Conservation (phyloP, 2,888 invertebrate species). For the Cactoblastis cactorum region DNA sequence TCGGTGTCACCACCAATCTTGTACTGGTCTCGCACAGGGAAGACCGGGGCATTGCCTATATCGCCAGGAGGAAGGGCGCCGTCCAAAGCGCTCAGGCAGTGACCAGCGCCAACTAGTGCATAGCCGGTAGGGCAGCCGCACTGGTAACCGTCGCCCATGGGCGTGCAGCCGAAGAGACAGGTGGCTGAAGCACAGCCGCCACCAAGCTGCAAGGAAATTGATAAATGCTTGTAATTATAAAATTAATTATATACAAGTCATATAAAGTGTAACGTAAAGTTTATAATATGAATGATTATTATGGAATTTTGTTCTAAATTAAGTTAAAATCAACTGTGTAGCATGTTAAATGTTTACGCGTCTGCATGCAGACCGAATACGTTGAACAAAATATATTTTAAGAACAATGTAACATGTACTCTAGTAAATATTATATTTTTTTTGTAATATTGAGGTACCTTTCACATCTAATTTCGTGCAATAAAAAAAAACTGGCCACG, state of each 20-base stretch:
- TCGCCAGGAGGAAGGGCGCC: conserved; percentile 79
- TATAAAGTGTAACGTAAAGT: too few species aligned
- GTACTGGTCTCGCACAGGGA: conserved; percentile 82
- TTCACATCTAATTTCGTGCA: too few species aligned
- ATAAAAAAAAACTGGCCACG: too few species aligned
- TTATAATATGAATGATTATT: too few species aligned
- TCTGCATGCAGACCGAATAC: too few species aligned
- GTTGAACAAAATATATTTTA: too few species aligned
- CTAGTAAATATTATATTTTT: too few species aligned
- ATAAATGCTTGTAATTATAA: not conserved
- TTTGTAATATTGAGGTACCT: too few species aligned
- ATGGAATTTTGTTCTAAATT: too few species aligned
- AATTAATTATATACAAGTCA: not conserved
- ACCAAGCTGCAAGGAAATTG: conserved; percentile 70
- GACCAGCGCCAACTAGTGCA: conserved; percentile 88
- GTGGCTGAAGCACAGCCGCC: conserved; percentile 86
- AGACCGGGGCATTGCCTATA: conserved; percentile 86
- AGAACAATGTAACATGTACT: too few species aligned
- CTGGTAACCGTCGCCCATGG: conserved; percentile 81
- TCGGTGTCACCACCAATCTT: conserved; percentile 81
- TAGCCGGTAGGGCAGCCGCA: conserved; percentile 93
- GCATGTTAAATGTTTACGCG: not conserved
- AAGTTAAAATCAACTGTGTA: too few species aligned
- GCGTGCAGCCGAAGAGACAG: conserved; percentile 90
- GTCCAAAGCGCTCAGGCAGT: conserved; percentile 85